These are phyloP conservation scores for Nerophis ophidion DNA, from an alignment of 2,113 vertebrate genomes.

Conservation along the genomic window DNA sequence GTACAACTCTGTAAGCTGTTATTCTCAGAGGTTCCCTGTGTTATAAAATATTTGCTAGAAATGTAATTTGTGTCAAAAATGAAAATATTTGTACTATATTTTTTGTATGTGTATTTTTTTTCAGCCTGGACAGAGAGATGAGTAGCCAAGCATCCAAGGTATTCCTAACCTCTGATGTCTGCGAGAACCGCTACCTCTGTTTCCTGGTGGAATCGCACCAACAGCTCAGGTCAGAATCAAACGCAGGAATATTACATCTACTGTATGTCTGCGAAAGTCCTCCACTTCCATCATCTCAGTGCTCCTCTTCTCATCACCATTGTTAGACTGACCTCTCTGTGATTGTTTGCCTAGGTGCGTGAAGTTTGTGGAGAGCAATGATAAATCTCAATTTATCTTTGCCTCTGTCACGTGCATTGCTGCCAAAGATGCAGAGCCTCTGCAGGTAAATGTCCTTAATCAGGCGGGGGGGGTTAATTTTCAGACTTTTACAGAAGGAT, in stretches of 20 bases:
- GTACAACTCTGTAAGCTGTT: no score
- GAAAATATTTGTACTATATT: no score
- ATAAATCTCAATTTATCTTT: slow-evolving; percentile 89
- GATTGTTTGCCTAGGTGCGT: slow-evolving; percentile 76
- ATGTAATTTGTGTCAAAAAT: no score
- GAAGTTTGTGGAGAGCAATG: slow-evolving; percentile 92
- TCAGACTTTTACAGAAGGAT: not conserved
- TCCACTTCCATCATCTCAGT: no score
- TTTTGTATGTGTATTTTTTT: not conserved
- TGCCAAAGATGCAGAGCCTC: slow-evolving; percentile 91
- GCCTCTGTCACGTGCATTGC: slow-evolving; percentile 81
- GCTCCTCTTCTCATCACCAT: not conserved
- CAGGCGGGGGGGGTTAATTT: no score
- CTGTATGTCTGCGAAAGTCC: no score
- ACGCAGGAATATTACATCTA: not conserved
- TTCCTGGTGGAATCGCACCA: slow-evolving; percentile 92
- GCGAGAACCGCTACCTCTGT: slow-evolving; percentile 89
- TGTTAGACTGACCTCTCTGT: not conserved
- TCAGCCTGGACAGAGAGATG: slow-evolving; percentile 78
- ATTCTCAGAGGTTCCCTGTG: no score
- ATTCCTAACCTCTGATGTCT: slow-evolving; percentile 90
- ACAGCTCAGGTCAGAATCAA: slow-evolving; percentile 79
- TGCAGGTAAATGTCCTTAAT: slow-evolving; percentile 70
- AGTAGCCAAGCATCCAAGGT: slow-evolving; percentile 92
- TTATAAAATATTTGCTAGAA: no score